These are phyloP conservation scores for Cephonodes hylas DNA, from an alignment of 2,888 invertebrate genomes.

Conservation along the genomic window DNA sequence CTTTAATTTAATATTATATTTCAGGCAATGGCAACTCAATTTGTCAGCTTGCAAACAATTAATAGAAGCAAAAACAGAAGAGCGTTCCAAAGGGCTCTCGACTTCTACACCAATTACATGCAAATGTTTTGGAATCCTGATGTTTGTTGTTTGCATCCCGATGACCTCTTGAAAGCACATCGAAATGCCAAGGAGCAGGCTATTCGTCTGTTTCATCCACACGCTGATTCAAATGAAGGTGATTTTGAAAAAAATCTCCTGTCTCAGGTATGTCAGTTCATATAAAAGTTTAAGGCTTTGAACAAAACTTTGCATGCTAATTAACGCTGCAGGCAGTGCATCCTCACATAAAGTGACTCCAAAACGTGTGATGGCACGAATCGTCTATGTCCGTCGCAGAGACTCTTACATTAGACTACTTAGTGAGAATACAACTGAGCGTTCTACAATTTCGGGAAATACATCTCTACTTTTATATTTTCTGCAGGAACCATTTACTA, in stretches of 20 bases:
- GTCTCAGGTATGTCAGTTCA: background rate
- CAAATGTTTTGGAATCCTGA: slow-evolving; percentile 8
- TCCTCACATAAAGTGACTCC: too few relatives aligned
- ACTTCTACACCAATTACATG: slow-evolving; percentile 7
- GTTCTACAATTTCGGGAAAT: too few relatives aligned
- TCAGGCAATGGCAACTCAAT: background rate
- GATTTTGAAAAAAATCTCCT: slow-evolving; percentile 4
- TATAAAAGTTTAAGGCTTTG: too few relatives aligned
- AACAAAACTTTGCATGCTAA: too few relatives aligned
- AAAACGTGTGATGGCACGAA: too few relatives aligned
- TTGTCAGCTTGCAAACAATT: background rate
- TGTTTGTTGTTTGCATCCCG: slow-evolving; percentile 8
- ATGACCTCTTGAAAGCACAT: background rate
- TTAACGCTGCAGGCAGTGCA: too few relatives aligned
- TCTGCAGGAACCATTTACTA: background rate
- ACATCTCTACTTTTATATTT: background rate
- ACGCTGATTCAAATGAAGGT: background rate
- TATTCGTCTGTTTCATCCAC: background rate
- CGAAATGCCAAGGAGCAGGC: background rate
- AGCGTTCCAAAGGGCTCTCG: background rate
- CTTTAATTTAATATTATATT: background rate
- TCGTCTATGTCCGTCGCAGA: too few relatives aligned
- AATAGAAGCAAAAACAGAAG: slow-evolving; percentile 11
- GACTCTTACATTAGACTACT: too few relatives aligned
- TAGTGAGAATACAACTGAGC: too few relatives aligned